phyloP scores from a whole-genome alignment of 2,888 invertebrate genomes.

The Xanthia togata region DNA sequence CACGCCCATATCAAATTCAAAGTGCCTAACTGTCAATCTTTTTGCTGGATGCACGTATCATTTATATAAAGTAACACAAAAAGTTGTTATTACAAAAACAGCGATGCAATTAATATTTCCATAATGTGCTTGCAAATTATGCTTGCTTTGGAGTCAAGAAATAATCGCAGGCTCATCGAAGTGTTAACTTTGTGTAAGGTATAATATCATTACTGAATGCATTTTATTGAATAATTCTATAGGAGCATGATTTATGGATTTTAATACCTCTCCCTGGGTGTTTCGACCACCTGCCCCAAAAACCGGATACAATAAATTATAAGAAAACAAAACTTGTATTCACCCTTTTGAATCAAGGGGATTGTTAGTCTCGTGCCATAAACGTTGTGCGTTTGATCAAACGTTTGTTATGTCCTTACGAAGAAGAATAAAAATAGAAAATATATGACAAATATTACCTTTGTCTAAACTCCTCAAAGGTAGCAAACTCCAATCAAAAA shows the following conservation, averaged over 20 bases:
- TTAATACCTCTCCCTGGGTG: constrained; percentile 57
- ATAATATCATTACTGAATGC: constrained; percentile 57
- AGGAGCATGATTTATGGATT: constrained; percentile 61
- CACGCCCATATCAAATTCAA: constrained; percentile 50
- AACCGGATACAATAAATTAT: constrained; percentile 88
- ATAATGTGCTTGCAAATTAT: constrained; percentile 50
- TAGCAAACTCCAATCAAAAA: constrained; percentile 11
- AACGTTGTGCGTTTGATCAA: constrained; percentile 62
- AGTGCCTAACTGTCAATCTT: constrained; percentile 58
- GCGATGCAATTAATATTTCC: constrained; percentile 53
- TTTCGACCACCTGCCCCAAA: constrained; percentile 83
- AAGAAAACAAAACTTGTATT: constrained; percentile 81
- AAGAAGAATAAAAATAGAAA: constrained; percentile 40
- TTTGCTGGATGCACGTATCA: constrained; percentile 49
- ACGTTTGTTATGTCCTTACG: constrained; percentile 54
- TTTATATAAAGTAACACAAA: constrained; percentile 41
- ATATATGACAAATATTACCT: constrained; percentile 51
- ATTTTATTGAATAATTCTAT: constrained; percentile 59
- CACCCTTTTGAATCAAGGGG: constrained; percentile 77
- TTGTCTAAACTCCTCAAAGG: constrained; percentile 29
- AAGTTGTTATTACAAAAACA: constrained; percentile 45
- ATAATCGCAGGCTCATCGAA: constrained; percentile 50
- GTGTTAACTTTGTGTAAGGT: constrained; percentile 53
- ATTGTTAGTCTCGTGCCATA: constrained; percentile 78
- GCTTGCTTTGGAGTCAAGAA: constrained; percentile 26